These are phyloP conservation scores for Chunga burmeisteri DNA, from an alignment of 2,113 vertebrate genomes.

Conservation along the genomic window DNA sequence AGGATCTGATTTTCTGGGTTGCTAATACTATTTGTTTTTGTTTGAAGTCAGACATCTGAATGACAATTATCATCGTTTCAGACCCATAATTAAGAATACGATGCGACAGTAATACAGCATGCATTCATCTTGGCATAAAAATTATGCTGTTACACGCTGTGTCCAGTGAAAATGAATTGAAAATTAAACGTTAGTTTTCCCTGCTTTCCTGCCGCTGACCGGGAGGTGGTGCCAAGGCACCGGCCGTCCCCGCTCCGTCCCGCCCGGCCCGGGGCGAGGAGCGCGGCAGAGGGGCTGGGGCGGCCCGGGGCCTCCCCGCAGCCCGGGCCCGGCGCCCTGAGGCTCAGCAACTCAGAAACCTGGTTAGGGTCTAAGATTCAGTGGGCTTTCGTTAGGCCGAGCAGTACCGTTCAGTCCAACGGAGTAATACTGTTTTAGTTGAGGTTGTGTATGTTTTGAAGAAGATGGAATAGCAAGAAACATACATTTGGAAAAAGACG, in stretches of 20 bases:
- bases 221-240: neutral
- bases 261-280: neutral
- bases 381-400: no score
- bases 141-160: rapidly evolving
- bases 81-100: rapidly evolving
- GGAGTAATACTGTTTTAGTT: rapidly evolving
- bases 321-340: neutral
- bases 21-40: rapidly evolving
- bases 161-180: rapidly evolving
- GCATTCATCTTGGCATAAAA: neutral
- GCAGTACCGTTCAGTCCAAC: neutral
- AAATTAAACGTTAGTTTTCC: rapidly evolving
- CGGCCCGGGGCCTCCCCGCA: no score
- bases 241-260: neutral
- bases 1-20: neutral
- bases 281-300: neutral
- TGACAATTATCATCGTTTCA: rapidly evolving
- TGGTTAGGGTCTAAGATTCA: rapidly evolving
- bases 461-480: neutral
- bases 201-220: neutral
- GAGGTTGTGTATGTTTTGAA: neutral
- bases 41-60: neutral
- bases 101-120: no score
- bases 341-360: neutral
- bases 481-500: neutral